Evolutionary conservation across 2,113 vertebrate species (phyloP).

Genomic region (Gymnocephalus cernua): DNA sequence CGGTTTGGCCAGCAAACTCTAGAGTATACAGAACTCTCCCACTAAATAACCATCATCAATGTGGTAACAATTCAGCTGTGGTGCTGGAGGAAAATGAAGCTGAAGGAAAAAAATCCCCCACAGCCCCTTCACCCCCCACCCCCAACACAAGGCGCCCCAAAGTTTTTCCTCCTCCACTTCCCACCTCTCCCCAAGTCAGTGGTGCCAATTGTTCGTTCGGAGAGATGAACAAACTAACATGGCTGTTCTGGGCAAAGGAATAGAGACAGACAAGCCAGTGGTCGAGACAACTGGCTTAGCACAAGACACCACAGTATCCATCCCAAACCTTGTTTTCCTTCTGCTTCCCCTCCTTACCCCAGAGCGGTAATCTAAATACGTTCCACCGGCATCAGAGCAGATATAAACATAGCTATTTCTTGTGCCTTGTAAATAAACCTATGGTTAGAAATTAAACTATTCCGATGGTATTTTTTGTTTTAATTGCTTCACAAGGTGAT

Average conservation of each 20-base stretch:
- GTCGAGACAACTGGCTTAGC: slow-evolving; percentile 63
- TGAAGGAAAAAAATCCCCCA: slow-evolving; percentile 60
- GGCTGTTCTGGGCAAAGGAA: slow-evolving; percentile 64
- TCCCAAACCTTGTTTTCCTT: slow-evolving; percentile 50
- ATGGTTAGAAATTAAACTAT: slow-evolving; percentile 44
- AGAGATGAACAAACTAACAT: slow-evolving; percentile 74
- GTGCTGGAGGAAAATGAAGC: slow-evolving; percentile 65
- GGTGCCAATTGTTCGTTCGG: slow-evolving; percentile 64
- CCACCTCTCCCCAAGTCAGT: slow-evolving; percentile 53
- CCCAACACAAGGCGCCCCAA: slow-evolving; percentile 61
- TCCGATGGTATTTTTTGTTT: slow-evolving; percentile 52
- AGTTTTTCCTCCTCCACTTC: slow-evolving; percentile 53
- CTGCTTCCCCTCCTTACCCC: slow-evolving; percentile 31
- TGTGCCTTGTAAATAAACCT: slow-evolving; percentile 22
- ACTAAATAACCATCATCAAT: slow-evolving; percentile 75
- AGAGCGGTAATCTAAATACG: slow-evolving; percentile 43
- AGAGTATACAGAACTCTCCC: slow-evolving; percentile 44
- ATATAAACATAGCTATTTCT: slow-evolving; percentile 60
- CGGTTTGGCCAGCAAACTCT: slow-evolving; percentile 54
- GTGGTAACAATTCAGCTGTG: slow-evolving; percentile 83
- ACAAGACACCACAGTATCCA: slow-evolving; percentile 65
- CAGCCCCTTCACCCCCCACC: slow-evolving; percentile 1
- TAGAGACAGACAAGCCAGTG: slow-evolving; percentile 75
- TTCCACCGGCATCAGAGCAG: slow-evolving; percentile 41
- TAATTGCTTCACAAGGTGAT: slow-evolving; percentile 54